Base-by-base conservation (phyloP, 1,140 invertebrate species). In the Tetragnatha versicolor region DNA sequence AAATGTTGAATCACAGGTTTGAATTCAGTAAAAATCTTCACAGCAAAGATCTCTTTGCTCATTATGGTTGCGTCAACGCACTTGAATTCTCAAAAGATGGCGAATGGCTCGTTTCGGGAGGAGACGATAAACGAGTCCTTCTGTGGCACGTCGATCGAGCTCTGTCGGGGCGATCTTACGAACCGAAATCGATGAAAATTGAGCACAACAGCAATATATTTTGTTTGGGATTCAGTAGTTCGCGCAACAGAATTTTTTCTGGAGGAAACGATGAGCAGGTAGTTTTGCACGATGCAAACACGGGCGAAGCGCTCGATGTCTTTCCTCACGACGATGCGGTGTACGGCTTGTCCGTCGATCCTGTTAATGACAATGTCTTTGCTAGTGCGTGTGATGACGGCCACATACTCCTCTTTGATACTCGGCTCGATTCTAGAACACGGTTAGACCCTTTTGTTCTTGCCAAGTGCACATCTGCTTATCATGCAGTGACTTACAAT, bases 51-150 rank as follows among this genome's bases (percentile, higher is more conserved):
- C 88, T 98, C 20, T 88, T 91, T 72, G 92, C 92, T 35, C 96
- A 98, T 88, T 97, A 91, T 88, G 96, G 96, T 81, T 98, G 96
- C 89, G 94, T 98, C 29, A 98, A 98, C 89, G 95, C 95, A 29
- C 93, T 98, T 81, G 96, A 98, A 86, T 98, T 98, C 88, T 96
- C 93, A 4, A 89, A 90, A 65, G 90, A 94, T 86, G 95, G 95
- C 79, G 90, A 94, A 84, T 90, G 91, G 73, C 89, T 98, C 60
- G 90, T 93, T 79, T 98, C 95, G 83, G 95, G 94, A 83, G 95
- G 96, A 37, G 96, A 98, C 90, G 95, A 98, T 84, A 89, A 93
- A 83, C 89, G 94, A 80, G 92, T 98, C 22, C 87, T 97, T 82
- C 83, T 98, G 63, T 98, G 96, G 95, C 91, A 92, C 83, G 90